Percentiles rank a stretch among this genome's conserved stretches.
Evolutionary conservation across 2,888 invertebrate genomes (phyloP).

Genomic region (Villa cingulata): DNA sequence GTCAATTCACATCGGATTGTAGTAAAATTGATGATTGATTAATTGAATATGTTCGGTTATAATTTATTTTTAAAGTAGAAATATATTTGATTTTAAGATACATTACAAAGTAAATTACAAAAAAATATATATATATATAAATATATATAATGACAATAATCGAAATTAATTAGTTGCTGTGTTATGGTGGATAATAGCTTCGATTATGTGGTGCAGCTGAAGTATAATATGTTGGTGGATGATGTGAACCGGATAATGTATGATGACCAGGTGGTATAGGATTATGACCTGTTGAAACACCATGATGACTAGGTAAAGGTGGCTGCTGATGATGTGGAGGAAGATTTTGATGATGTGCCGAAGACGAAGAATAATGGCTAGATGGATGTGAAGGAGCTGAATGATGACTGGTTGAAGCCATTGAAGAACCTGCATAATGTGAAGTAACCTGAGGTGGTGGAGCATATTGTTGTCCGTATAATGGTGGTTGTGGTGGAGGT

Average conservation of each 20-base stretch:
- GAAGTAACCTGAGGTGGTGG: conserved; percentile 34
- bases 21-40: too few relatives aligned
- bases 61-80: too few relatives aligned
- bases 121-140: too few relatives aligned
- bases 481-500: conserved; percentile 24
- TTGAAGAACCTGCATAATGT: background rate
- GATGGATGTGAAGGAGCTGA: background rate
- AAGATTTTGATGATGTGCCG: background rate
- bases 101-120: too few relatives aligned
- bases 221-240: conserved; percentile 1
- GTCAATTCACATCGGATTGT: too few relatives aligned
- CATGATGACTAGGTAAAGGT: background rate
- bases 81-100: too few relatives aligned
- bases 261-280: conserved; percentile 1
- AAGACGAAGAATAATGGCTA: background rate
- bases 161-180: too few relatives aligned
- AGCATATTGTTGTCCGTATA: conserved; percentile 34
- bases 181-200: too few relatives aligned
- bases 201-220: too few relatives aligned
- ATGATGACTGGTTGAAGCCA: background rate
- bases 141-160: too few relatives aligned
- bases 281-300: background rate
- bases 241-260: background rate
- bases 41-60: too few relatives aligned
- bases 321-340: conserved; percentile 32